Evolutionary conservation across 2,888 invertebrate genomes (phyloP), one percentile per base, ranked within the genome.

Genomic region (Orthosia incerta): DNA sequence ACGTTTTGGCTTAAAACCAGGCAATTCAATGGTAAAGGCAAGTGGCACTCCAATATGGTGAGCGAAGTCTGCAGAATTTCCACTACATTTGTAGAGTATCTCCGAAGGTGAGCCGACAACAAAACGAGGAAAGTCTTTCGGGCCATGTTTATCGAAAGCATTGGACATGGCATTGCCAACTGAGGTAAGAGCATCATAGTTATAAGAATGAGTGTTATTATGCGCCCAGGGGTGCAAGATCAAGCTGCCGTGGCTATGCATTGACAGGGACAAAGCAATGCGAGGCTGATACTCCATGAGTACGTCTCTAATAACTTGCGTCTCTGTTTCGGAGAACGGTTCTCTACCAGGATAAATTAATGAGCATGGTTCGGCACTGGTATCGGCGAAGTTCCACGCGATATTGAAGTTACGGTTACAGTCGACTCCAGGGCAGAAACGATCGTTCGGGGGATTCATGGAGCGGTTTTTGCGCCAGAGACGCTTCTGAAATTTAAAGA

Each of bases 341-440:
- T 85, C 80, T n/a, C 93, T 91, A 0, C 98, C 98, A 1, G 97
- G 96, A 90, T 93, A 98, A 0, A 91, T 97, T 0, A 97, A 97
- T 0, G 91, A 80, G 88, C 98, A 98, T 4, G 96, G 97, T 4
- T 20, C 4, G 4, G 0, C 7, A 0, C 13, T 18, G 13, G 46
- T 31, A 3, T 9, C 60, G 1, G 3, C 45, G 2, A 64, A 90
- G 90, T 46, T 62, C 98, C 98, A 98, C 75, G 97, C 95, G 87
- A 97, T 97, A 73, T 97, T 97, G 87, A 97, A 98, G 93, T 98
- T 98, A 3, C 98, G 94, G 91, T 98, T 98, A 0, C 97, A 97
- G 88, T 98, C 98, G 0, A 97, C 97, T 9, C 98, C 98, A 9
- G 93, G 92, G 84, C 98, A 98, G 3, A 15, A n/a, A 0, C 87